Evolutionary conservation across 2,113 vertebrate species (phyloP), one percentile per base, ranked within the genome.

Genomic region (Hipposideros armiger): DNA sequence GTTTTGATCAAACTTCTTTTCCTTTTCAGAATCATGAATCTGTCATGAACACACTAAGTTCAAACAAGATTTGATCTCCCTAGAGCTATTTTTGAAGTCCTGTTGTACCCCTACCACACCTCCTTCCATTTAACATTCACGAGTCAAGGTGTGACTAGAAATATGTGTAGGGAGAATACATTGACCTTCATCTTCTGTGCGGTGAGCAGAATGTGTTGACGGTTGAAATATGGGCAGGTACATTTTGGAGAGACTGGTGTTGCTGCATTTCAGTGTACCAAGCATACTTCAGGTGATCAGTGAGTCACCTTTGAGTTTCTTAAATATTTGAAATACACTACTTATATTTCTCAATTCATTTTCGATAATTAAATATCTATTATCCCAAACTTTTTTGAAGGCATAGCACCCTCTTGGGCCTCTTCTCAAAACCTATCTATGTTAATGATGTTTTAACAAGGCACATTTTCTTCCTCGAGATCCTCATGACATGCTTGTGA

Each of bases 21-120:
- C 42, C 92, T 78, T 98, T 98, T 94, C 95, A 97, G 95, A 96
- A 84, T 93, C 77, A 93, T 24, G 89, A 98, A 98, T 97, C 93
- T 97, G 97, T 97, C 97, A 97, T 32, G 58, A 97, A 97, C 95
- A 95, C 64, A 92, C 84, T 30, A 93, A 97, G 93, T 94, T 96
- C 95, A 98, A 98, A 97, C 90, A 92, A 92, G 88, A 97, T 97
- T 97, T 97, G 96, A 98, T 97, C 97, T 98, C 95, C 96, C 96
- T 56, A 60, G 20, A 76, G 69, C 64, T 97, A 66, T 83, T 98
- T 98, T 97, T 97, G 96, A 97, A 98, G 97, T 97, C 96, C 62
- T 5, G 30, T 89, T 97, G 94, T 95, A 96, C 82, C 95, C 97
- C 93, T 94, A 92, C 89, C 92, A 91, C 86, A 60, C 94, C 94